Conservation (phyloP, 2,888 invertebrate genomes). For the Drosophila siamana region DNA sequence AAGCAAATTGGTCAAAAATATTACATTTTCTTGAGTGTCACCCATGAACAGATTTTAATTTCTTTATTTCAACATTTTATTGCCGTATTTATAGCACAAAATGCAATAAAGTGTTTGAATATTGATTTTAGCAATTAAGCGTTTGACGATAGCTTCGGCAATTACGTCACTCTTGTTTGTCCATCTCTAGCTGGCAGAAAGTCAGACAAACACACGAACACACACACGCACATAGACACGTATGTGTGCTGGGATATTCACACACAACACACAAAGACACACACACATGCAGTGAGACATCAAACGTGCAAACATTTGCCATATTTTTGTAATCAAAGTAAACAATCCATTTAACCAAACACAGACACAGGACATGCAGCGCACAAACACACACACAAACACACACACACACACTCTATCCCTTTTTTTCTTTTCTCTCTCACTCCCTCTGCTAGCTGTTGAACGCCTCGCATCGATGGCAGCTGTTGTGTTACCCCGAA, state of each 20-base stretch:
- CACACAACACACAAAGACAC: constrained; percentile 19
- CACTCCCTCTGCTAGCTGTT: no score
- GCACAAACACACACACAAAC: constrained; percentile 9
- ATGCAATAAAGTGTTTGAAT: no score
- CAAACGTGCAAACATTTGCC: constrained; percentile 80
- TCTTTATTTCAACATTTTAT: no score
- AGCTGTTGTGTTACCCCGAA: constrained; percentile 53
- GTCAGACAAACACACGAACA: constrained; percentile 16
- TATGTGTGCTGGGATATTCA: no score
- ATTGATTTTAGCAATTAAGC: neutral
- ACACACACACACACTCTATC: neutral
- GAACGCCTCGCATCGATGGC: constrained; percentile 20
- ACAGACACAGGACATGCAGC: constrained; percentile 43
- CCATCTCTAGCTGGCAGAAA: constrained; percentile 38
- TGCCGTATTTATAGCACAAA: no score
- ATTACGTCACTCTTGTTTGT: constrained; percentile 8
- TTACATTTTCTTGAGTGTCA: no score
- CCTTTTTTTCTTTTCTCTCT: neutral
- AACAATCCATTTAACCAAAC: constrained; percentile 80
- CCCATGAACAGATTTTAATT: no score
- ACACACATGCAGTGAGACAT: constrained; percentile 62
- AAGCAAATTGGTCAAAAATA: no score
- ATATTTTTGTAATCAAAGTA: constrained; percentile 82
- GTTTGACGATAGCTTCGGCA: neutral
- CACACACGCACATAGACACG: constrained; percentile 9